Base-by-base conservation (phyloP, 2,113 vertebrate species). In the Tetrax tetrax region DNA sequence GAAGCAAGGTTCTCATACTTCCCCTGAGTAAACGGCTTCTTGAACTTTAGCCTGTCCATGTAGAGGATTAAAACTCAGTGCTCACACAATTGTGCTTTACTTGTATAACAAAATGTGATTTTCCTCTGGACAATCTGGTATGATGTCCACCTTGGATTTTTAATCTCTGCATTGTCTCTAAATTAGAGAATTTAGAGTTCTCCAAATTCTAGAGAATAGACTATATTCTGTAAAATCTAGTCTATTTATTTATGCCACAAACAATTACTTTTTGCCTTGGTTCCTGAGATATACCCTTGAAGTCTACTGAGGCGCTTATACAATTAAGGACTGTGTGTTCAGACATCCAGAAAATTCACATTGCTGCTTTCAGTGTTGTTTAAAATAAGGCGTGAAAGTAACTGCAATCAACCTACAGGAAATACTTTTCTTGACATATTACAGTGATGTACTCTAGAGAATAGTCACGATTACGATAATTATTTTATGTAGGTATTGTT, bases 321-420 rank as follows among this genome's bases (percentile, higher is more conserved):
- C 37, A n/a, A 74, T 70, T 38, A 87, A 80, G 31, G 22, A 64
- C 28, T 21, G 5, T 29, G 48, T 53, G 22, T 53, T 83, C 59
- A 70, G 50, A 83, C 33, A 89, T 45, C 20, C 41, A 76, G 57
- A 90, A 82, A 66, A 53, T 57, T 83, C 56, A 60, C 41, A 89
- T 51, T 27, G 14, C 77, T 92, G 59, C 53, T 70, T 96, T 91
- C 87, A 45, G 35, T 1, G 2, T 48, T 82, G 25, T 77, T 87
- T 41, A 68, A 78, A 93, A 83, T 5, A 61, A 83, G 38, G 82
- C 74, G 84, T 87, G 87, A 96, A 92, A 79, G 59, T 22, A 94
- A 56, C 72, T 71, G 45, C 65, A 61, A 82, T 82, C 24, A 64
- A 48, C 29, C 24, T 25, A 51, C 50, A 57, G 47, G 25, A 93